Base-by-base conservation (phyloP, 2,888 invertebrate species). In the Leptopilina myrica region DNA sequence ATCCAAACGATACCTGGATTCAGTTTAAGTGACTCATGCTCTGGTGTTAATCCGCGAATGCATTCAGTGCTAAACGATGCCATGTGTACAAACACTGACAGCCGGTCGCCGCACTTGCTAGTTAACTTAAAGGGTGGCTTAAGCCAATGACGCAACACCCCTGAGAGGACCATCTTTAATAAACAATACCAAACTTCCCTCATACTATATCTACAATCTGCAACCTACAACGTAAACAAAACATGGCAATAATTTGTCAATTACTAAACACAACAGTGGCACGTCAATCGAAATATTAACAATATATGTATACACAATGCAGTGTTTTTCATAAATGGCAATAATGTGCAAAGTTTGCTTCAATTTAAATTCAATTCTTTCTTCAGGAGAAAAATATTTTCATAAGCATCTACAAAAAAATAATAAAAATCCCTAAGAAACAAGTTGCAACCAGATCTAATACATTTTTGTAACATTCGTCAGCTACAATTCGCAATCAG, bases 81-180 rank as follows among this genome's bases (percentile, higher is more conserved):
- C 90, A 91, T 91, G 90, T 91, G 91, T 90, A 90, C 90, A 91
- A 91, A 91, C 90, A 90, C 84, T 88, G 89, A 90, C 90, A 90
- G 90, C 89, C 89, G 89, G 90, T 89, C 85, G 20, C 83, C 82
- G 84, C 88, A 88, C 88, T 89, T 87, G 88, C 87, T 87, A 84
- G 85, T 85, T 87, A 85, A 82, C 77, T 82, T 80, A 81, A 81
- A 80, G 79, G 79, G 79, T 80, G 69, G 75, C 78, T 82, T 78
- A 53, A 73, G 33, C 26, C 76, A 65, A 73, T 81, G 78, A 81
- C 78, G 79, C 76, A 80, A 81, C 69, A 73, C 73, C 73, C 73
- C 53, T 49, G 53, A 73, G 73, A 33, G 33, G 73, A 73, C 73
- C 73, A 73, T 53, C n/a, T 33, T 56, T 73, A 56, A 73, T 53